Evolutionary conservation across 2,888 invertebrate species (phyloP).

Genomic region (Melanotus villosus): DNA sequence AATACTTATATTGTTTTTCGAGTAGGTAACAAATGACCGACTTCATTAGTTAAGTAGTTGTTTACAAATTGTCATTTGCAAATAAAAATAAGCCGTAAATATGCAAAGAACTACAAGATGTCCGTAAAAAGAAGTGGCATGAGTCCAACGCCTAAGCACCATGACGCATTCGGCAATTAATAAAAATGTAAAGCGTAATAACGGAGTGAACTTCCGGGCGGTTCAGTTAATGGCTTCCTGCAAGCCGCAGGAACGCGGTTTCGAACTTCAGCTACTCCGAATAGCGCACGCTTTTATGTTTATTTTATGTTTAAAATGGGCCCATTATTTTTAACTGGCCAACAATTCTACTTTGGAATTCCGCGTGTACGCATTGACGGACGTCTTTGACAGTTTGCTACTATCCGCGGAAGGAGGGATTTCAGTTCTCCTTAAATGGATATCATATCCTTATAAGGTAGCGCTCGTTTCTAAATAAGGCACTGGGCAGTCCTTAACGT

Average conservation of each 20-base stretch:
- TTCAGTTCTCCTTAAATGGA: constrained; percentile 85
- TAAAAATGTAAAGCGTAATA: constrained; percentile 56
- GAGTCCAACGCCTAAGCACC: constrained; percentile 58
- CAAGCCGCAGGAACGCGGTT: constrained; percentile 20
- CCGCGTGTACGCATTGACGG: constrained; percentile 56
- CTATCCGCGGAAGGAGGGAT: constrained; percentile 76
- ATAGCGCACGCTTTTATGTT: constrained; percentile 31
- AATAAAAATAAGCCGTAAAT: constrained; percentile 52
- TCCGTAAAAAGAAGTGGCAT: constrained; percentile 58
- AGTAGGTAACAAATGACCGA: constrained; percentile 21
- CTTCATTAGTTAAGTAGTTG: constrained; percentile 38
- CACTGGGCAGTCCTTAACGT: constrained; percentile 77
- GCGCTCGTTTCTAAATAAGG: constrained; percentile 87
- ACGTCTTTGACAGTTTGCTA: constrained; percentile 57
- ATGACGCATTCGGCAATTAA: constrained; percentile 61
- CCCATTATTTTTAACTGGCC: constrained; percentile 51
- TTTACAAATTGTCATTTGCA: constrained; percentile 57
- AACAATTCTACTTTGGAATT: constrained; percentile 53
- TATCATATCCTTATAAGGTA: constrained; percentile 87
- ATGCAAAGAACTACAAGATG: constrained; percentile 56
- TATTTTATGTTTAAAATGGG: constrained; percentile 41
- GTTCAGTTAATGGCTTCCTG: constrained; percentile 37
- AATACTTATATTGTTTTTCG: not conserved
- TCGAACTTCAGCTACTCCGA: constrained; percentile 6
- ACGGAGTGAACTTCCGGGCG: constrained; percentile 51